Conservation (phyloP, 2,888 invertebrate species). For the Rhingia campestris region DNA sequence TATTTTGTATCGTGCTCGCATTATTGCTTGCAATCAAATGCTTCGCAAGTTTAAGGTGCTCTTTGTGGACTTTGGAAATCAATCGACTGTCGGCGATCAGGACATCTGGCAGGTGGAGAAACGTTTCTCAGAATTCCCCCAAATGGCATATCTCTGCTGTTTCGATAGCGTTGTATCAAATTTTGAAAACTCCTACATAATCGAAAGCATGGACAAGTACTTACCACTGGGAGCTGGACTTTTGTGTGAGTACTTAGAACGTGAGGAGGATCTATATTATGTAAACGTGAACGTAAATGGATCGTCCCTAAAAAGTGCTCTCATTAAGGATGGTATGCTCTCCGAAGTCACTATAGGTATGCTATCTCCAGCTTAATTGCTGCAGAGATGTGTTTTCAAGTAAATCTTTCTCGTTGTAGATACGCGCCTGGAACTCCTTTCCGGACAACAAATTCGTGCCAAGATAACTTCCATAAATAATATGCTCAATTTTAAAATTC, state of each 20-base stretch:
- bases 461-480: conserved; percentile 79
- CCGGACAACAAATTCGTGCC: conserved; percentile 81
- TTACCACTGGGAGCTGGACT: conserved; percentile 79
- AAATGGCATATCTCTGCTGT: conserved; percentile 88
- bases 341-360: conserved; percentile 78
- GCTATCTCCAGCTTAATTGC: not conserved
- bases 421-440: conserved; percentile 79
- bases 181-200: conserved; percentile 82
- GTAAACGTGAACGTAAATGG: conserved; percentile 80
- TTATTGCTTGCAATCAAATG: conserved; percentile 85
- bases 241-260: conserved; percentile 79
- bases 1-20: conserved; percentile 88
- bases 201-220: conserved; percentile 81
- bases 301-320: conserved; percentile 77
- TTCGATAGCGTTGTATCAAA: conserved; percentile 86
- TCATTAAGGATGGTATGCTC: conserved; percentile 79
- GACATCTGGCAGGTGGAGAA: conserved; percentile 89
- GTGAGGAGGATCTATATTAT: conserved; percentile 77
- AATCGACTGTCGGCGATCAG: conserved; percentile 85
- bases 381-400: not conserved
- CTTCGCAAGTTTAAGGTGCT: conserved; percentile 86
- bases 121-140: conserved; percentile 86
- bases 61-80: conserved; percentile 91
- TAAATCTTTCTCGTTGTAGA: conserved; percentile 74
- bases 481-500: conserved; percentile 81